A percentile compares a stretch with the other conserved stretches of the same genome.
Conservation (phyloP, 2,888 invertebrate species). For the Philereme transversata region DNA sequence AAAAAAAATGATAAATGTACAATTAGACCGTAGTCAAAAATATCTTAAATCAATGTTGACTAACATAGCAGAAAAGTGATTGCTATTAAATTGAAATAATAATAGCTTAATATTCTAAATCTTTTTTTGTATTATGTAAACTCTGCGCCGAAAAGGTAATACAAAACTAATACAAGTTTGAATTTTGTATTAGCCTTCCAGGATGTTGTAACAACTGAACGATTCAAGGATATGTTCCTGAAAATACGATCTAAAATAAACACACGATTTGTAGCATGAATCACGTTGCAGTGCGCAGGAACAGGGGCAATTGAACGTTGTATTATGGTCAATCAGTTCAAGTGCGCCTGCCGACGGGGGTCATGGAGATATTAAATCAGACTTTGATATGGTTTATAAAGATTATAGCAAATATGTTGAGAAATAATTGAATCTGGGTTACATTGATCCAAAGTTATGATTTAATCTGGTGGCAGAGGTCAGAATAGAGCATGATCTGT, state of each 20-base stretch:
- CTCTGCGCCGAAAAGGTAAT: too few species aligned
- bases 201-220: not conserved
- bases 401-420: not conserved
- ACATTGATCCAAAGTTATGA: not conserved
- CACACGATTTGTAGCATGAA: conserved; percentile 44
- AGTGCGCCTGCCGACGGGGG: conserved; percentile 62
- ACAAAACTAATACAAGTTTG: too few species aligned
- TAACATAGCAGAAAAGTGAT: too few species aligned
- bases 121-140: too few species aligned
- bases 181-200: too few species aligned
- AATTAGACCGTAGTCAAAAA: too few species aligned
- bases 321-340: conserved; percentile 76
- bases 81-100: too few species aligned
- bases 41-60: too few species aligned
- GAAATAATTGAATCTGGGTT: conserved; percentile 1
- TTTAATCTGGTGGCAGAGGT: not conserved
- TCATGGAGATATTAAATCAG: conserved; percentile 46
- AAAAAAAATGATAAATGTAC: too few species aligned
- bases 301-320: conserved; percentile 58
- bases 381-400: conserved; percentile 8
- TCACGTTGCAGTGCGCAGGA: conserved; percentile 47
- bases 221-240: conserved; percentile 27
- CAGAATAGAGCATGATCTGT: not conserved
- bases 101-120: too few species aligned
- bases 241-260: conserved; percentile 31